Evolutionary conservation across 2,797 vertebrate species (phyloP).

Genomic region (Mus caroli): DNA sequence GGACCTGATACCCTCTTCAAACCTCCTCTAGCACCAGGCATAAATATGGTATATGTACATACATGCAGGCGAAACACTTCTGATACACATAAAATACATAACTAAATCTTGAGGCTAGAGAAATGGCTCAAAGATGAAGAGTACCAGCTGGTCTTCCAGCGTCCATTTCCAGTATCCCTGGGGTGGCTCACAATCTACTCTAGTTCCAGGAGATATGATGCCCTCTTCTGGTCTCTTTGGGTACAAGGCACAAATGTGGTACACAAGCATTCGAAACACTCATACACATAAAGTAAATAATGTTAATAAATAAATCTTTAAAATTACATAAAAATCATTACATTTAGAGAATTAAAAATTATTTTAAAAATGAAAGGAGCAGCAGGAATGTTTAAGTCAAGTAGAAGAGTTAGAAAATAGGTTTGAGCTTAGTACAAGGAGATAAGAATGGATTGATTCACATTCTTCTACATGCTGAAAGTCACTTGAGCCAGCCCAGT

Average conservation of each 20-base stretch:
- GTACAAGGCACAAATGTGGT: background rate
- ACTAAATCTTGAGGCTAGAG: background rate
- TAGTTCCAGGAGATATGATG: background rate
- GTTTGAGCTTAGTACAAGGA: too few species aligned
- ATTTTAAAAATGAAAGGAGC: background rate
- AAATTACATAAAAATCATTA: background rate
- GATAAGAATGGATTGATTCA: too few species aligned
- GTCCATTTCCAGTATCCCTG: background rate
- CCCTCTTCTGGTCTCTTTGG: background rate
- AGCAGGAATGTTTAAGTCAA: slow-evolving; percentile 21
- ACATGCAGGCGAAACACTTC: background rate
- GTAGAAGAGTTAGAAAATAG: background rate
- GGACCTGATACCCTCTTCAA: background rate
- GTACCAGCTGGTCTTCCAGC: background rate
- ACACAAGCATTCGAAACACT: background rate
- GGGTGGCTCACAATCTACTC: background rate
- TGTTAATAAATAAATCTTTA: background rate
- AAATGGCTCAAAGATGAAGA: background rate
- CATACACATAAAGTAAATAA: background rate
- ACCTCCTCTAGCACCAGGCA: background rate
- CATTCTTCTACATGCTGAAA: too few species aligned
- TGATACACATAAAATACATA: background rate
- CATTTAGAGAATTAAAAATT: background rate
- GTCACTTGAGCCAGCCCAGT: too few species aligned
- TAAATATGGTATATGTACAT: background rate